phyloP scores from a whole-genome alignment of 2,113 vertebrate species.

The Rhagologus leucostigma region DNA sequence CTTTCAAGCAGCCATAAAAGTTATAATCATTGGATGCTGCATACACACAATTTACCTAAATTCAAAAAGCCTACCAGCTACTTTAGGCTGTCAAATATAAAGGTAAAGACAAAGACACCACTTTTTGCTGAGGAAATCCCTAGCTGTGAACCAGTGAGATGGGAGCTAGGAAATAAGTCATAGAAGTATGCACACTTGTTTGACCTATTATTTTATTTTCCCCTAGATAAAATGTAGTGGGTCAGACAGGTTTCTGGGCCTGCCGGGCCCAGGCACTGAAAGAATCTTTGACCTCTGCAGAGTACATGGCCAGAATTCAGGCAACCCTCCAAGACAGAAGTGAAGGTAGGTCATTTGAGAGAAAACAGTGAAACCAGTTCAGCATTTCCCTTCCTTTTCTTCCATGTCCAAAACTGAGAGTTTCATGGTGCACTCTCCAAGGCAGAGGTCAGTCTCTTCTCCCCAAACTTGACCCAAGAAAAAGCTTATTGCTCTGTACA shows the following conservation, averaged over 20 bases:
- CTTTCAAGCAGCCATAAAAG: not conserved
- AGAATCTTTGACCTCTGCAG: not conserved
- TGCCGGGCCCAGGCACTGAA: not conserved
- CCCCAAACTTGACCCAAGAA: not conserved
- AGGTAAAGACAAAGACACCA: not conserved
- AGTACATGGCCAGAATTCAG: not conserved
- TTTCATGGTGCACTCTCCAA: not conserved
- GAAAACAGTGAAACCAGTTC: not conserved
- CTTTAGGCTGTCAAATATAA: not conserved
- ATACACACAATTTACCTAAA: not conserved
- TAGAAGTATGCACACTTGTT: not conserved
- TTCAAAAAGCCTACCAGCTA: not conserved
- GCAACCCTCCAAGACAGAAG: not conserved
- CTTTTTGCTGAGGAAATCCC: not conserved
- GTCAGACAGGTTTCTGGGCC: not conserved
- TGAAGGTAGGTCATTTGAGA: not conserved
- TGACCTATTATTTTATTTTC: not conserved
- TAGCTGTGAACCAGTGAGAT: not conserved
- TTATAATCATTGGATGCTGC: not conserved
- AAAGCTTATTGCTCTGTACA: not conserved
- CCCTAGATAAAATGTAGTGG: not conserved
- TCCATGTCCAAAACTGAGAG: not conserved
- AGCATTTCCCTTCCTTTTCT: not conserved
- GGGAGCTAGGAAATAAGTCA: not conserved
- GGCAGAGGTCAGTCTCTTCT: not conserved